A percentile compares a stretch with the other conserved stretches of the same genome.
Evolutionary conservation across 1,140 invertebrate species (phyloP).

Genomic region (Drosophila parabipectinata): DNA sequence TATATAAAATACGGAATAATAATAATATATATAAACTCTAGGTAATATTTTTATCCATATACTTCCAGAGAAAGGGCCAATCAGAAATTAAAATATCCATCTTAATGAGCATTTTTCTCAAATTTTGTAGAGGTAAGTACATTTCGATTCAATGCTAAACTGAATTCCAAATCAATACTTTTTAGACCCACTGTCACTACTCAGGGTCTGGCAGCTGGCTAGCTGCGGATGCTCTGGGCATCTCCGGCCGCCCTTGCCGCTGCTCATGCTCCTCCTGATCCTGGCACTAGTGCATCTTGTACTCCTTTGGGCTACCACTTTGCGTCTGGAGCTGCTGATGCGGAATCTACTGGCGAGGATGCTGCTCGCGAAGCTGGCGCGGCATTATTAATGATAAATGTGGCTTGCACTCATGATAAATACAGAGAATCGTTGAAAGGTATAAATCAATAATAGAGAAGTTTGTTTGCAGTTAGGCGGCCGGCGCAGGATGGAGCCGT

Average conservation of each 20-base stretch:
- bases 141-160: too few species aligned
- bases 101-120: too few species aligned
- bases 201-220: slow-evolving; percentile 62
- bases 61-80: too few species aligned
- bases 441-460: slow-evolving; percentile 83
- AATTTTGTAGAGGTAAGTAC: too few species aligned
- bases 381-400: slow-evolving; percentile 84
- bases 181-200: slow-evolving; percentile 43
- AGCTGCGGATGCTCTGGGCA: slow-evolving; percentile 64
- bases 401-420: slow-evolving; percentile 83
- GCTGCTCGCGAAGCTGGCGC: slow-evolving; percentile 47
- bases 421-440: slow-evolving; percentile 84
- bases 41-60: too few species aligned
- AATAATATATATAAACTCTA: too few species aligned
- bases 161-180: neutral
- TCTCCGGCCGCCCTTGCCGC: slow-evolving; percentile 26
- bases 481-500: slow-evolving; percentile 56
- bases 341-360: slow-evolving; percentile 22
- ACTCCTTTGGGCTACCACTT: slow-evolving; percentile 55
- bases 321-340: slow-evolving; percentile 41
- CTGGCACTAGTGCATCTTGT: slow-evolving; percentile 21
- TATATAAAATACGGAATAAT: neutral
- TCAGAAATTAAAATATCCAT: too few species aligned
- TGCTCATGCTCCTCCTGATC: slow-evolving; percentile 26
- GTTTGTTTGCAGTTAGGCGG: slow-evolving; percentile 78